Evolutionary conservation across 1,140 invertebrate genomes (phyloP), one percentile per base, ranked within the genome.

Genomic region (Rhagoletis zephyria): DNA sequence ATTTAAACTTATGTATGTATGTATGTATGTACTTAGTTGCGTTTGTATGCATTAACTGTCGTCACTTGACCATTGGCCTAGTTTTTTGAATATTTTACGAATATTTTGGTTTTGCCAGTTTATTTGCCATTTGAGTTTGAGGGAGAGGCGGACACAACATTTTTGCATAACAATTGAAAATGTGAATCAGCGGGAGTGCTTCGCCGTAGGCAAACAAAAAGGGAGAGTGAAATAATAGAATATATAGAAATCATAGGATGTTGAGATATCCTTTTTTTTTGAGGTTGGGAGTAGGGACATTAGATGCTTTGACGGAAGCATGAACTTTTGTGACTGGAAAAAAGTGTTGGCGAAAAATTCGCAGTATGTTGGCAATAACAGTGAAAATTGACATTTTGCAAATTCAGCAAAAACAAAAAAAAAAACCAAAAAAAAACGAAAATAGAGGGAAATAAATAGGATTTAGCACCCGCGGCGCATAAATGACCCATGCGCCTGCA

Each of bases 11-110:
- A 4, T 4, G 64, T 30, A 65, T 4, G 30, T 65, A 45, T 70
- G 67, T 42, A 42, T 2, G 16, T 10, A 56, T 56, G 19, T 1
- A 16, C 6, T 12, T 56, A n/a, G 4, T 14, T 45, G n/a, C 56
- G 74, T 81, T n/a, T 81, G 48, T 51, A 6, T 3, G 48, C 6
- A 7, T 3, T n/a, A 30, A 19, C 51, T 56, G 7, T 81, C 42
- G 48, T 56, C 48, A 81, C 74, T 81, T 81, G 48, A 81, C 74
- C 74, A 51, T 81, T 81, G 74, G n/a, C 74, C 74, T 81, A 81
- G 74, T 56, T 81, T 51, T 51, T 42, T 81, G 74, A 56, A 81
- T 77, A 77, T 51, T 81, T 56, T 81, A 30, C 30, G 30, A 30
- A 30, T 30, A 30, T 56, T 48, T 74, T 16, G 65, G 65, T 3